Evolutionary conservation across 2,113 vertebrate species (phyloP).

Genomic region (Rhinichthys klamathensis): DNA sequence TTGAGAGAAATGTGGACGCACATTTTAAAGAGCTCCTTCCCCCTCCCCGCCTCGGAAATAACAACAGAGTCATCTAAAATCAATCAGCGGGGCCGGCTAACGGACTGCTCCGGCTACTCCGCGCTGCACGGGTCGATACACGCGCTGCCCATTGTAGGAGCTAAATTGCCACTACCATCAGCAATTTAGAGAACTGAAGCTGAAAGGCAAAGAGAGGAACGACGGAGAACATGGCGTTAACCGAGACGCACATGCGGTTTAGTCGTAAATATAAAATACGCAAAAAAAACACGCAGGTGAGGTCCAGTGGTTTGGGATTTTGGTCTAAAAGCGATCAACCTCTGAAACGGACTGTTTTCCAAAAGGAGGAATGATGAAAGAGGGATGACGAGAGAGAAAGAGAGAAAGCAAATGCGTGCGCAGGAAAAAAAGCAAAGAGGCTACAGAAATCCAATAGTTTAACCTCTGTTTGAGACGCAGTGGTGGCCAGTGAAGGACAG

Average conservation of each 20-base stretch:
- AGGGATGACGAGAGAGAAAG: conserved; percentile 24
- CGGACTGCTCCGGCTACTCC: conserved; percentile 54
- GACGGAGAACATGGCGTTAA: background rate
- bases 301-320: conserved; percentile 2
- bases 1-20: conserved; percentile 44
- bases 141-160: conserved; percentile 52
- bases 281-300: background rate
- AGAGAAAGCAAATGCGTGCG: conserved; percentile 42
- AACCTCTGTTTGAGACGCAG: conserved; percentile 78
- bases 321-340: conserved; percentile 3
- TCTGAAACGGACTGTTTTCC: conserved; percentile 1
- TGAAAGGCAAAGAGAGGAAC: conserved; percentile 9
- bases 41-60: conserved; percentile 49
- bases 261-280: background rate
- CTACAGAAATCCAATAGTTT: conserved; percentile 76
- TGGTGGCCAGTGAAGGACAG: conserved; percentile 78
- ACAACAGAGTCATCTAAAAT: conserved; percentile 65
- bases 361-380: conserved; percentile 28
- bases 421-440: conserved; percentile 44
- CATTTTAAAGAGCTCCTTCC: conserved; percentile 54
- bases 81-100: conserved; percentile 56
- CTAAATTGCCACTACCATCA: conserved; percentile 69
- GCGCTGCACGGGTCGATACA: conserved; percentile 46
- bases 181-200: conserved; percentile 65
- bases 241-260: background rate